Percentiles rank a stretch among this genome's conserved stretches.
phyloP scores from a whole-genome alignment of 37 sponge, comb jelly and placozoan genomes.

The Oopsacas minuta region DNA sequence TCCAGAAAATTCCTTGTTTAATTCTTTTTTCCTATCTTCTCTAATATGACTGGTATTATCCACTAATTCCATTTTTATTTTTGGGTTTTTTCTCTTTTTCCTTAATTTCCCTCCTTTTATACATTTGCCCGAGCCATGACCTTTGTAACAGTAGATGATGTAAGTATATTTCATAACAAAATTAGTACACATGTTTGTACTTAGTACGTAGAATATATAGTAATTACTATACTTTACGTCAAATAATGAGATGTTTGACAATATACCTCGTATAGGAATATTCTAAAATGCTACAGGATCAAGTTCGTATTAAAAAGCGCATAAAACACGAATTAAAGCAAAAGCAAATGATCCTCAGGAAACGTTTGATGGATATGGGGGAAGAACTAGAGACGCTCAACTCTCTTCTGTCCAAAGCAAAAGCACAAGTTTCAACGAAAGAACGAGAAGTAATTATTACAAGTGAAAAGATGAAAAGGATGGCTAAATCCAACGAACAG shows the following conservation, averaged over 20 bases:
- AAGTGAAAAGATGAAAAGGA: neutral
- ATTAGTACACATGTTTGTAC: too few relatives aligned
- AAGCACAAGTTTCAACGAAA: neutral
- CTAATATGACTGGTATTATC: neutral
- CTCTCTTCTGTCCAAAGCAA: conserved; percentile 13
- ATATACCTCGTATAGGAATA: neutral
- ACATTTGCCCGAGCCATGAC: too few relatives aligned
- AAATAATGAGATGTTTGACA: too few relatives aligned
- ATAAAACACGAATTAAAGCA: conserved; percentile 3
- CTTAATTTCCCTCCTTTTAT: neutral
- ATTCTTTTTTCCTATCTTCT: neutral
- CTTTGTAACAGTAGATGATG: too few relatives aligned
- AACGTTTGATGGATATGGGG: neutral
- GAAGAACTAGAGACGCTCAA: neutral
- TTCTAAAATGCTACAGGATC: neutral
- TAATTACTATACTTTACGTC: too few relatives aligned
- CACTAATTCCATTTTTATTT: neutral
- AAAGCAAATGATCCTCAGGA: neutral
- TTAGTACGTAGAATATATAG: too few relatives aligned
- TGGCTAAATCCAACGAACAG: neutral
- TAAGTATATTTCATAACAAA: too few relatives aligned
- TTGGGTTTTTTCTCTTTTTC: neutral
- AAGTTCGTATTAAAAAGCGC: neutral
- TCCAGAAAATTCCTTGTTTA: neutral
- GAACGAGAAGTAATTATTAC: neutral